Base-by-base conservation (phyloP, 2,113 vertebrate genomes). In the Piliocolobus tephrosceles region DNA sequence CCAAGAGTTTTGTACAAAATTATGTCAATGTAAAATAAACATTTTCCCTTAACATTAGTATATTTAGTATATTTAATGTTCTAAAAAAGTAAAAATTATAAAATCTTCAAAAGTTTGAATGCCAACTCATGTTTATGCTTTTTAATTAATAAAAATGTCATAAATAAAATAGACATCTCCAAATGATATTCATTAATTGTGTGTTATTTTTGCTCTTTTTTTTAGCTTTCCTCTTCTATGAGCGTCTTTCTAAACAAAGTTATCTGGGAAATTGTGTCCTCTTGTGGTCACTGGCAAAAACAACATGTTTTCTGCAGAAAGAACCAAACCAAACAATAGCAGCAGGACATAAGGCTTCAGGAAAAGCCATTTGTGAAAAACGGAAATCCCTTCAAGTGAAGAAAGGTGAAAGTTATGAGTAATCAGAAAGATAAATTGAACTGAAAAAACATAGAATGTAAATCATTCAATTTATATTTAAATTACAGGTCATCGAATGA, bases 211-310 rank as follows among this genome's bases (percentile, higher is more conserved):
- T 58, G 66, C 55, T 73, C 40, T 93, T 91, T 45, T 84, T 78
- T 76, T 76, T 85, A 85, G 83, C 11, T 72, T 70, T 89, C 38
- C 40, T 91, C 78, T 80, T 88, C 78, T 68, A 6, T 13, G 47
- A 73, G 52, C 17, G 50, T 68, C 66, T 91, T 94, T 96, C 97
- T 75, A 95, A 91, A 90, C 8, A 66, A 94, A 96, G 98, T 98
- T 98, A 52, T 97, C 95, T 96, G 96, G 98, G 98, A 98, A 98
- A 99, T 98, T 99, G 98, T 99, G 99, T 98, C 99, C 99, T 99
- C 99, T 99, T 98, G 99, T 99, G 99, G 99, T 98, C 98, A 98
- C 90, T 97, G 94, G 94, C 97, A 73, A 98, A 98, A 98, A 98
- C 96, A 98, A 98, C 96, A 98, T 66, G 70, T 92, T 96, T 94